A percentile compares a stretch with the other conserved stretches of the same genome.
Evolutionary conservation across 1,140 invertebrate genomes (phyloP).

Genomic region (Tribolium madens): DNA sequence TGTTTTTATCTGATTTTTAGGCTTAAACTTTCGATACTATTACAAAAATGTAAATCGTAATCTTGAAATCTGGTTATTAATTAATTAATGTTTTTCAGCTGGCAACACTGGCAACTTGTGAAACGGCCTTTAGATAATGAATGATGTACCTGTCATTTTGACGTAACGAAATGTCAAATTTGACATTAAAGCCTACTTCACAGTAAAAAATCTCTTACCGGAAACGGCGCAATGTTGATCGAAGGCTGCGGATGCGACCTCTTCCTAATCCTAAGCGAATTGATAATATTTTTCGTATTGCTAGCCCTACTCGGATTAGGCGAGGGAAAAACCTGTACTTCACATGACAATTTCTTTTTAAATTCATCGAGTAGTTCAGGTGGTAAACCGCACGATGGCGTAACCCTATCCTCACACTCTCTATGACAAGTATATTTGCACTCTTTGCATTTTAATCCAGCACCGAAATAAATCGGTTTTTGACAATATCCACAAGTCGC

Average conservation of each 20-base stretch:
- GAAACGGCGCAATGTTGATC: constrained; percentile 73
- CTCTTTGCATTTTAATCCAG: constrained; percentile 90
- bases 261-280: constrained; percentile 64
- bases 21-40: too few species aligned
- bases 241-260: constrained; percentile 71
- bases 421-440: constrained; percentile 94
- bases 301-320: constrained; percentile 64
- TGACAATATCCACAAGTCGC: constrained; percentile 92
- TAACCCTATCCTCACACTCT: constrained; percentile 91
- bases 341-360: constrained; percentile 68
- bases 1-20: too few species aligned
- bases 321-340: constrained; percentile 58
- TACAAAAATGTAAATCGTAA: too few species aligned
- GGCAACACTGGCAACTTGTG: too few species aligned
- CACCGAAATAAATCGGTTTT: constrained; percentile 90
- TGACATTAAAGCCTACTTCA: too few species aligned
- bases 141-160: too few species aligned
- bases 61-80: too few species aligned
- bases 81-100: too few species aligned
- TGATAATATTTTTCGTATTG: constrained; percentile 60
- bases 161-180: too few species aligned
- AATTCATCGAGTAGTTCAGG: constrained; percentile 85
- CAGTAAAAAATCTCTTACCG: too few species aligned
- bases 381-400: constrained; percentile 91
- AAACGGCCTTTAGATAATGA: too few species aligned